phyloP scores from a whole-genome alignment of 2,113 vertebrate species.

The Poicephalus meyeri region DNA sequence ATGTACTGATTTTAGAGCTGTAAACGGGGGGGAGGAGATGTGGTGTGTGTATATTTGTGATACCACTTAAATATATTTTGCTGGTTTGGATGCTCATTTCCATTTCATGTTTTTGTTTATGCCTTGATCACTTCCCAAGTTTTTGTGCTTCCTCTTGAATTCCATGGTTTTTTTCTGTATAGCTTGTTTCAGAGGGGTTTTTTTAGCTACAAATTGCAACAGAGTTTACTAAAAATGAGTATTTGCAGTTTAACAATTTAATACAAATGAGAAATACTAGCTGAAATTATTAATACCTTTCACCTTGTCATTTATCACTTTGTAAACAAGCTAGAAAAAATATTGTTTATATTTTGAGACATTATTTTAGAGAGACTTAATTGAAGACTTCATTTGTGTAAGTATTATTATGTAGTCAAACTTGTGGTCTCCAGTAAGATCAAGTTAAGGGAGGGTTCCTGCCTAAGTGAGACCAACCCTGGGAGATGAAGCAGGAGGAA shows the following conservation, averaged over 20 bases:
- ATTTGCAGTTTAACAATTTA: background rate
- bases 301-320: background rate
- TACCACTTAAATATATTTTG: conserved; percentile 59
- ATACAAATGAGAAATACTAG: background rate
- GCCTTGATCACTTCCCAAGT: background rate
- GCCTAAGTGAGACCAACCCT: background rate
- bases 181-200: background rate
- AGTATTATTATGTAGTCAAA: background rate
- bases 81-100: conserved; percentile 35
- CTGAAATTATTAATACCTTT: background rate
- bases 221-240: background rate
- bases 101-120: conserved; percentile 19
- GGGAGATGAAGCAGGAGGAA: background rate
- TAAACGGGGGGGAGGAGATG: background rate
- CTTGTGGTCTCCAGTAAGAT: background rate
- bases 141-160: background rate
- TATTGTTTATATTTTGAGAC: background rate
- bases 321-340: background rate
- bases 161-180: background rate
- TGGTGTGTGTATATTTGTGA: conserved; percentile 21
- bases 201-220: background rate
- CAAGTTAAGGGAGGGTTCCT: background rate
- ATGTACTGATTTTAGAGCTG: background rate
- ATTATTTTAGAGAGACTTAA: background rate
- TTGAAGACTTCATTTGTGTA: background rate